Evolutionary conservation across 2,113 vertebrate genomes (phyloP).

Genomic region (Nettapus auritus): DNA sequence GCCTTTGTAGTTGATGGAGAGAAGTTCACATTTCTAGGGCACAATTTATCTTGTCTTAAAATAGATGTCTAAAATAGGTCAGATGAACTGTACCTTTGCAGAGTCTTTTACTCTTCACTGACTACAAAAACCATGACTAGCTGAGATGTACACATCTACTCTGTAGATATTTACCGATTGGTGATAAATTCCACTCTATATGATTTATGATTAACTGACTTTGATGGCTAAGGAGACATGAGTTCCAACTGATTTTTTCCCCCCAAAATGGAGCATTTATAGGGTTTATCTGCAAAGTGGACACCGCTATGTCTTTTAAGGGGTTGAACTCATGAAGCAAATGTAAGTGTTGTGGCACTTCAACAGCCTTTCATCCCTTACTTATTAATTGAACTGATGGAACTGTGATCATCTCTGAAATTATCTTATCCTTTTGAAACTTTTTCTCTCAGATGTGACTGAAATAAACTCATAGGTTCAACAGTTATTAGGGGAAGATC

Average conservation of each 20-base stretch:
- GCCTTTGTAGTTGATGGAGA: background rate
- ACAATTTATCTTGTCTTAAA: constrained; percentile 38
- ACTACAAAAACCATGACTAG: constrained; percentile 16
- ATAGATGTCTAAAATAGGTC: constrained; percentile 22
- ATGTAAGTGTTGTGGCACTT: background rate
- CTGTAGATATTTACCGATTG: background rate
- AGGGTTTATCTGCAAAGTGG: background rate
- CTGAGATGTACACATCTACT: background rate
- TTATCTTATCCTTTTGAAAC: background rate
- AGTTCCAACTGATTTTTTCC: background rate
- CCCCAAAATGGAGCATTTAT: background rate
- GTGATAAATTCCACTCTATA: background rate
- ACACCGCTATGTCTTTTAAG: background rate
- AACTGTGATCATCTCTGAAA: background rate
- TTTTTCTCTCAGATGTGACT: background rate
- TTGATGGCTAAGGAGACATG: background rate
- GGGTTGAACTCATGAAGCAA: background rate
- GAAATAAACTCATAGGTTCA: background rate
- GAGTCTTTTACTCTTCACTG: background rate
- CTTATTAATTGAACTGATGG: background rate
- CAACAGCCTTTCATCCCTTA: background rate
- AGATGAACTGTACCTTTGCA: background rate
- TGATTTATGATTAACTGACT: constrained; percentile 33
- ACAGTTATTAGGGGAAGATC: background rate
- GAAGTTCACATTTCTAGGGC: constrained; percentile 8